Evolutionary conservation across 2,113 vertebrate species (phyloP), one percentile per base, ranked within the genome.

Genomic region (Cervus canadensis): DNA sequence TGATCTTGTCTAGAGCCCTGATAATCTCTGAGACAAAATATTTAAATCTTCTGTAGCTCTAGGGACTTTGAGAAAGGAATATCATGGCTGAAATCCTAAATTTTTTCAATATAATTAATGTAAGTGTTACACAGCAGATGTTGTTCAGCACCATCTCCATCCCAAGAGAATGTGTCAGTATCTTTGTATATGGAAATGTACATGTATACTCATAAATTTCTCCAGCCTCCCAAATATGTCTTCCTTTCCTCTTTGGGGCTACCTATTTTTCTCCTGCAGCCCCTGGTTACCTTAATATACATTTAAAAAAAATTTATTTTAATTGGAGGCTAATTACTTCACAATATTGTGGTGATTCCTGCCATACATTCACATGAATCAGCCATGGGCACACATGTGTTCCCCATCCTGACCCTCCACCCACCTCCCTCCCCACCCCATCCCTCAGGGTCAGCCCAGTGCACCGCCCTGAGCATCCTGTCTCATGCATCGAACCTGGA

Each of bases 1-100:
- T 96, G 95, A 97, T 97, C 94, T 98, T 97, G 45, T 97, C 98
- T 98, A 98, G 97, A 97, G 94, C 89, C 95, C 97, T 91, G 95
- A 54, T 85, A 33, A 93, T 97, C 43, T 98, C 91, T 94, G 2
- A 9, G 96, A 98, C 97, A 98, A 97, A 98, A 98, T 96, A 96
- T 90, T 98, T 88, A 85, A 85, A 62, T 81, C 79, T 94, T 62
- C 59, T 54, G 28, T 85, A 81, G 91, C 96, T 97, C 87, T 26
- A 43, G 95, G 83, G 93, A 91, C 88, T 97, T 43, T 64, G 92
- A 91, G 56, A 26, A 91, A 82, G 95, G 98, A 99, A 97, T 98
- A 98, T 99, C 97, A 89, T 97, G 85, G 57, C 48, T 94, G 59
- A 96, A 16, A 12, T 85, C 92, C 97, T 97, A 95, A 91, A 87